A percentile compares a stretch with the other conserved stretches of the same genome.
phyloP scores from a whole-genome alignment of 2,797 vertebrate species.

The Dryobates pubescens region DNA sequence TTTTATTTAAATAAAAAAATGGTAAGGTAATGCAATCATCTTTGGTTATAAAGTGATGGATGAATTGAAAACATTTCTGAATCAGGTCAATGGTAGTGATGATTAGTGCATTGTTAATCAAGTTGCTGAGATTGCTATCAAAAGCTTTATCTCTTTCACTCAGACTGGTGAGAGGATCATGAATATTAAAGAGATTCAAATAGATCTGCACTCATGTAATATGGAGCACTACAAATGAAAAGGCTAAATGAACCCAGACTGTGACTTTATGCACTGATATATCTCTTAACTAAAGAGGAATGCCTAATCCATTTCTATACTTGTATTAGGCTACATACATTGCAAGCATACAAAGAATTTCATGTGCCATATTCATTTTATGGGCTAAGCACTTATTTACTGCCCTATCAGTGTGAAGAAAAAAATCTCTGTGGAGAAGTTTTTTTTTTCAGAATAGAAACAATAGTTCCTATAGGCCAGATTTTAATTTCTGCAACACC shows the following conservation, averaged over 20 bases:
- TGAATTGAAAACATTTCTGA: slow-evolving; percentile 85
- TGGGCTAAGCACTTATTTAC: slow-evolving; percentile 58
- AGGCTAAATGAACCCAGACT: slow-evolving; percentile 81
- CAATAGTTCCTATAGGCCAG: neutral
- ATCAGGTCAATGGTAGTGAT: slow-evolving; percentile 87
- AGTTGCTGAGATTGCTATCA: slow-evolving; percentile 86
- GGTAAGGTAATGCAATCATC: slow-evolving; percentile 85
- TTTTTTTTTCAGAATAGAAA: slow-evolving; percentile 7
- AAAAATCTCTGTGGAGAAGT: neutral
- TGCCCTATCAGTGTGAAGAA: neutral
- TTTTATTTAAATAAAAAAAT: slow-evolving; percentile 85
- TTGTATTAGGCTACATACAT: slow-evolving; percentile 52
- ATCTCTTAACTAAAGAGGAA: slow-evolving; percentile 79
- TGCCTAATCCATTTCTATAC: slow-evolving; percentile 74
- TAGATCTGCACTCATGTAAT: slow-evolving; percentile 82
- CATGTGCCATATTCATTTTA: slow-evolving; percentile 13
- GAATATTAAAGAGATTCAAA: slow-evolving; percentile 88
- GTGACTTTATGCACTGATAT: slow-evolving; percentile 77
- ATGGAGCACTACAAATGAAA: slow-evolving; percentile 84
- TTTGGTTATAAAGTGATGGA: slow-evolving; percentile 82
- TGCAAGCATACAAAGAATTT: slow-evolving; percentile 61
- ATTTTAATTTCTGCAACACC: slow-evolving; percentile 5
- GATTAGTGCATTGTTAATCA: slow-evolving; percentile 91
- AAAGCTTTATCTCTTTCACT: slow-evolving; percentile 84
- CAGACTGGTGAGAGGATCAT: slow-evolving; percentile 84